These are phyloP conservation scores for Orchestia grillus DNA, from an alignment of 1,140 invertebrate genomes.

Conservation along the genomic window DNA sequence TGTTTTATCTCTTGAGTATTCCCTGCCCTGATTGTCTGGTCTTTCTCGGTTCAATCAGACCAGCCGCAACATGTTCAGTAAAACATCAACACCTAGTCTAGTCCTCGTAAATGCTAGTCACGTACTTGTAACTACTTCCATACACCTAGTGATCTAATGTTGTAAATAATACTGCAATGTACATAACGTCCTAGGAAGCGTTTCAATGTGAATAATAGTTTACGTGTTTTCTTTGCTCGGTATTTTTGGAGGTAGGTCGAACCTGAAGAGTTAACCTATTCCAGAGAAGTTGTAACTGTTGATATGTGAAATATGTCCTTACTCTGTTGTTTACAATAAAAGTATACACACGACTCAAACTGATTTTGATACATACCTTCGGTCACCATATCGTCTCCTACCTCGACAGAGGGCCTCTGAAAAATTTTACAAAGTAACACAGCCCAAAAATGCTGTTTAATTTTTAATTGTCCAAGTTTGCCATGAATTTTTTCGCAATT, in stretches of 20 bases:
- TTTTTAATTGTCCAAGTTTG: no score
- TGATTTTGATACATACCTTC: background rate
- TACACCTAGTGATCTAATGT: background rate
- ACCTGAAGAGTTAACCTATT: conserved; percentile 28
- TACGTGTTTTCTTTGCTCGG: conserved; percentile 35
- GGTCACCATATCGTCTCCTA: no score
- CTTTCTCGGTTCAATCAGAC: no score
- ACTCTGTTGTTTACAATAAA: conserved; percentile 52
- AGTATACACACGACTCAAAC: background rate
- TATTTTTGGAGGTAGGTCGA: conserved; percentile 44
- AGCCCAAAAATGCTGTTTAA: no score
- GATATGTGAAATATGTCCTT: conserved; percentile 33
- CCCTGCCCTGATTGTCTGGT: no score
- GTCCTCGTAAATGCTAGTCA: background rate
- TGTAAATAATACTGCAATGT: conserved; percentile 1
- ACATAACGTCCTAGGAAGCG: conserved; percentile 27
- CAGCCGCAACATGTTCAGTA: background rate
- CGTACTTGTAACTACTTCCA: conserved; percentile 42
- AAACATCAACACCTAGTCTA: background rate
- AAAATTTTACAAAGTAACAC: no score
- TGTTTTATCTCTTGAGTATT: background rate
- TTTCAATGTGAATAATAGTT: conserved; percentile 51
- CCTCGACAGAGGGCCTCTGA: no score
- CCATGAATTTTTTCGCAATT: no score
- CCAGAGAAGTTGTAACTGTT: conserved; percentile 50